Percentiles rank a stretch among this genome's conserved stretches.
Conservation (phyloP, 2,888 invertebrate genomes). For the Metacarcinus magister region DNA sequence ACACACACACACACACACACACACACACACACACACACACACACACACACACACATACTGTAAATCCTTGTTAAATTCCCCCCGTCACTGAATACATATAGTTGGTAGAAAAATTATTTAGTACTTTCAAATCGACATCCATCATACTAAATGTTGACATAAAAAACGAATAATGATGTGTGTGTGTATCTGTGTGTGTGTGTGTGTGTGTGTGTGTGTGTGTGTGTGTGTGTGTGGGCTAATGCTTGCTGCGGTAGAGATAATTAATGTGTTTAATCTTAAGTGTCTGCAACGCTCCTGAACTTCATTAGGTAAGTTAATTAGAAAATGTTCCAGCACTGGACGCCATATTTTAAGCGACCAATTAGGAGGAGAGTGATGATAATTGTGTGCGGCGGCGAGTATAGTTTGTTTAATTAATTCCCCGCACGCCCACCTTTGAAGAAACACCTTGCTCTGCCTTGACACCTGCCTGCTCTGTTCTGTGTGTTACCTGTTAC, state of each 20-base stretch:
- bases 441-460: background rate
- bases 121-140: background rate
- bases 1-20: slow-evolving; percentile 41
- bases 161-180: background rate
- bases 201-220: slow-evolving; percentile 31
- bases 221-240: slow-evolving; percentile 22
- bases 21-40: slow-evolving; percentile 36
- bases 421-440: background rate
- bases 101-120: background rate
- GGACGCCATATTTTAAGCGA: slow-evolving; percentile 28
- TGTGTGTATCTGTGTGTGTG: slow-evolving; percentile 1
- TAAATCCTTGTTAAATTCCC: background rate
- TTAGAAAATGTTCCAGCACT: slow-evolving; percentile 28
- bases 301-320: slow-evolving; percentile 52
- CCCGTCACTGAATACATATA: background rate
- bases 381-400: slow-evolving; percentile 22
- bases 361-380: slow-evolving; percentile 50
- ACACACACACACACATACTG: slow-evolving; percentile 14
- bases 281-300: slow-evolving; percentile 15
- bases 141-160: background rate
- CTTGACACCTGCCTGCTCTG: background rate
- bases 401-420: background rate
- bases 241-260: background rate
- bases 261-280: slow-evolving; percentile 16
- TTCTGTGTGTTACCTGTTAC: background rate